phyloP scores from a whole-genome alignment of 92 coral and sea anemone species.

The Metridium senile region DNA sequence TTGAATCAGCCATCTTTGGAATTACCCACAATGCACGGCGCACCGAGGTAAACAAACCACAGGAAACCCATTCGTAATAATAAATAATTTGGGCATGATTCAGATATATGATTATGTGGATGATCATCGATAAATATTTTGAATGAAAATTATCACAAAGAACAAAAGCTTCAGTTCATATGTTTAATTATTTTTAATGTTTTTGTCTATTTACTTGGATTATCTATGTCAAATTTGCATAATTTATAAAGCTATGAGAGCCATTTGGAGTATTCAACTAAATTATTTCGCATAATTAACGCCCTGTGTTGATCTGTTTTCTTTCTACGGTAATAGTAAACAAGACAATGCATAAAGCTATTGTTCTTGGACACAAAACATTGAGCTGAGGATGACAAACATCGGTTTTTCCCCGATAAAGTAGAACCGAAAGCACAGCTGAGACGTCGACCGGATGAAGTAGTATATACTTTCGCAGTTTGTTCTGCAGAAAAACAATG shows the following conservation, averaged over 20 bases:
- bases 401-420: not conserved
- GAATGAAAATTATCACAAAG: no score
- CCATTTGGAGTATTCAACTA: not conserved
- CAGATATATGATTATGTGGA: not conserved
- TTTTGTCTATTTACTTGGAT: not conserved
- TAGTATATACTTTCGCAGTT: not conserved
- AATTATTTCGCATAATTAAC: not conserved
- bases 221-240: not conserved
- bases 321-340: not conserved
- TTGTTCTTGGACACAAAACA: not conserved
- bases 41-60: constrained; percentile 35
- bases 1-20: constrained; percentile 19
- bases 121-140: not conserved
- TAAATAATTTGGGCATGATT: not conserved
- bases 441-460: not conserved
- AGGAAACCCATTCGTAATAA: constrained; percentile 11
- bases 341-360: not conserved
- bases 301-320: not conserved
- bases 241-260: not conserved
- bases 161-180: no score
- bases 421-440: not conserved
- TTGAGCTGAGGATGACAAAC: not conserved
- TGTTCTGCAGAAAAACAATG: not conserved
- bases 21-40: constrained; percentile 9
- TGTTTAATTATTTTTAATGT: not conserved